Conservation (phyloP, 2,113 vertebrate species). For the Dissostichus mawsoni region DNA sequence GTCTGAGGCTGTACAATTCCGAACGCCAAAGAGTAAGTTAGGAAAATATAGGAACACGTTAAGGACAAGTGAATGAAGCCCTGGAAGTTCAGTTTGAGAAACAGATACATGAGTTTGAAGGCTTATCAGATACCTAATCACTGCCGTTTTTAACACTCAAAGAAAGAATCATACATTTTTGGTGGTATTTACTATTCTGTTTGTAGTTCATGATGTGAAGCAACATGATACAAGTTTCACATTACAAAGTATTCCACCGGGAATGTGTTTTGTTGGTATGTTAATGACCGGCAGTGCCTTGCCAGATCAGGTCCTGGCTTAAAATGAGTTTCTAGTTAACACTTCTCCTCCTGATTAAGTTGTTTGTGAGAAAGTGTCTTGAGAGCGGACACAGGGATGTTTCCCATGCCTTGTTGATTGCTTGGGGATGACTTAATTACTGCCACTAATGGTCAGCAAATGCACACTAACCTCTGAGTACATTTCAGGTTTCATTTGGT, state of each 20-base stretch:
- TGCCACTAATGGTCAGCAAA: conserved; percentile 1
- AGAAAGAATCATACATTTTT: neutral
- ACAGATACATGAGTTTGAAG: neutral
- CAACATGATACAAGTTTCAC: neutral
- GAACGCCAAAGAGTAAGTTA: conserved; percentile 94
- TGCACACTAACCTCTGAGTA: neutral
- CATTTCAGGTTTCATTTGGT: neutral
- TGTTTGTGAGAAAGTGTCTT: neutral
- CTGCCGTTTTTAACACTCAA: neutral
- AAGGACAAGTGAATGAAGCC: neutral
- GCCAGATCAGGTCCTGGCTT: neutral
- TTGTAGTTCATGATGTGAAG: neutral
- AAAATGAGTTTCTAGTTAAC: neutral
- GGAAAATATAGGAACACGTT: neutral
- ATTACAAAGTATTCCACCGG: neutral
- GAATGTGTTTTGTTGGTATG: neutral
- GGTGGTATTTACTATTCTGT: no score
- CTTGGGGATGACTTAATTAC: neutral
- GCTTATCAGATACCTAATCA: neutral
- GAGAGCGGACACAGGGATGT: neutral
- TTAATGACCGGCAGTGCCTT: neutral
- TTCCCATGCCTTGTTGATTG: conserved; percentile 5
- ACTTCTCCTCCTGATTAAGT: neutral
- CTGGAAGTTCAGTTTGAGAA: neutral
- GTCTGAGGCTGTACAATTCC: conserved; percentile 97